Conservation (phyloP, 1,140 invertebrate species). For the Pachypsylla venusta region DNA sequence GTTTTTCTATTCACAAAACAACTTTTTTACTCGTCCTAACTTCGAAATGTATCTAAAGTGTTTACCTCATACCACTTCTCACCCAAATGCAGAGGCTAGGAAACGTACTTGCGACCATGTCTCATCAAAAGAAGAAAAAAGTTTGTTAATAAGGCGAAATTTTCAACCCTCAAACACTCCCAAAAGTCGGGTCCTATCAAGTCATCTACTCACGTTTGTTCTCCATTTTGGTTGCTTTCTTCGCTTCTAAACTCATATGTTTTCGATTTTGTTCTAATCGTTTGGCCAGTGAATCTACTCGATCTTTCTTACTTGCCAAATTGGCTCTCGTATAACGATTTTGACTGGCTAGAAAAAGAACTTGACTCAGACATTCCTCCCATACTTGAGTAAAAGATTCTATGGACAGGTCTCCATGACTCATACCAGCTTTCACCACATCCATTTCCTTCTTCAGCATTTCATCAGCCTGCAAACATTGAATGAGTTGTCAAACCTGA, state of each 20-base stretch:
- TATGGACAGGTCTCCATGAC: slow-evolving; percentile 78
- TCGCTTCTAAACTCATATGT: slow-evolving; percentile 91
- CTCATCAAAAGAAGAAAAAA: no score
- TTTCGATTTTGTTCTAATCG: slow-evolving; percentile 79
- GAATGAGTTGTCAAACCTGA: no score
- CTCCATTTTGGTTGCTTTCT: slow-evolving; percentile 91
- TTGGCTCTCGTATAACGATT: slow-evolving; percentile 86
- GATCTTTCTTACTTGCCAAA: slow-evolving; percentile 87
- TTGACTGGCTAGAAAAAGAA: slow-evolving; percentile 74
- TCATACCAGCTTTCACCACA: slow-evolving; percentile 83
- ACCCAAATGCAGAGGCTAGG: no score
- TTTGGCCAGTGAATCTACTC: slow-evolving; percentile 85
- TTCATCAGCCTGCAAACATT: slow-evolving; percentile 38
- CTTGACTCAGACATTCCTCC: slow-evolving; percentile 84
- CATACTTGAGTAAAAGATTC: slow-evolving; percentile 91
- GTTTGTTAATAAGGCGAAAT: no score
- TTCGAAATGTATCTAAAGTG: no score
- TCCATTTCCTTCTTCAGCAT: slow-evolving; percentile 71
- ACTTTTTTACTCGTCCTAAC: no score
- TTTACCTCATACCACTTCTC: no score
- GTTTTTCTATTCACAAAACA: no score
- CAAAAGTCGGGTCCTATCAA: no score
- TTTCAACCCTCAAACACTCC: no score
- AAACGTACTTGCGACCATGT: no score
- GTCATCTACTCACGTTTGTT: slow-evolving; percentile 61